These are phyloP conservation scores for Nyctibius bracteatus DNA, from an alignment of 2,113 vertebrate genomes.

Conservation along the genomic window DNA sequence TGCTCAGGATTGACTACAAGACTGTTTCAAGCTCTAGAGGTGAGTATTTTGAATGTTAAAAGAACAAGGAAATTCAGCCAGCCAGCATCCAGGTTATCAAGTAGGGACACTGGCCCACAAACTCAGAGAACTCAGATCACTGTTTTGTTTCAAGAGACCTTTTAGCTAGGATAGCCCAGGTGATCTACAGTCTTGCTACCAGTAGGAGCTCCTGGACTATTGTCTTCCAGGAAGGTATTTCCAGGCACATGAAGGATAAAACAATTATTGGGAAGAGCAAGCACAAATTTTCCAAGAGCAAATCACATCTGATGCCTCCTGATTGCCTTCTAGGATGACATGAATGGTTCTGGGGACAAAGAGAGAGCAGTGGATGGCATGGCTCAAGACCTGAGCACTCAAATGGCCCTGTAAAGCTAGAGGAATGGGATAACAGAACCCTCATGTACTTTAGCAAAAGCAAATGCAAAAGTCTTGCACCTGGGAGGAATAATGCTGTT, in stretches of 20 bases:
- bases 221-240: neutral
- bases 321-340: neutral
- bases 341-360: neutral
- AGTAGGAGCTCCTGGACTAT: neutral
- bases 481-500: neutral
- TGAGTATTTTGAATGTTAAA: neutral
- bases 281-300: neutral
- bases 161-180: neutral
- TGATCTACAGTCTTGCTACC: neutral
- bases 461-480: neutral
- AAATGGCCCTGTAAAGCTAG: neutral
- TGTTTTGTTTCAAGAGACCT: neutral
- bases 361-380: neutral
- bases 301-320: neutral
- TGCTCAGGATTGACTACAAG: neutral
- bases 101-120: neutral
- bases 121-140: neutral
- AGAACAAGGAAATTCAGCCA: neutral
- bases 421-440: neutral
- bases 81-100: neutral
- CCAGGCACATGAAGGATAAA: neutral
- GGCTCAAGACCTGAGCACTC: neutral
- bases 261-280: neutral
- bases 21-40: neutral
- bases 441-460: neutral